Evolutionary conservation across 2,113 vertebrate species (phyloP).

Genomic region (Paracanthobrama guichenoti): DNA sequence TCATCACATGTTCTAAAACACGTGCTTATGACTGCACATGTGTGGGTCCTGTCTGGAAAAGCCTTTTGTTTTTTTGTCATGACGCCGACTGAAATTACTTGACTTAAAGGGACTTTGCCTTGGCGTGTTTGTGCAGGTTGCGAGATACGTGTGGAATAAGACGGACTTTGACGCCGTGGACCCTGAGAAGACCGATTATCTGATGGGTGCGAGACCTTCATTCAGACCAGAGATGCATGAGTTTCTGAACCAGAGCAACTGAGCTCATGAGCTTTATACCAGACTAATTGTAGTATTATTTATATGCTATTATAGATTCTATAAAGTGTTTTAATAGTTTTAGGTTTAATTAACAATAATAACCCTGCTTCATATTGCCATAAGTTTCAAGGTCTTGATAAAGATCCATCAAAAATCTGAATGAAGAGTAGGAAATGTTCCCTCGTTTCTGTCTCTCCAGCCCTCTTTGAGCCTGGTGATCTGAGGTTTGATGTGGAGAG

Average conservation of each 20-base stretch:
- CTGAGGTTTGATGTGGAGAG: constrained; percentile 71
- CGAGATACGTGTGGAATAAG: constrained; percentile 76
- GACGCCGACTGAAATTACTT: too few species aligned
- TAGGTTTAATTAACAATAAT: neutral
- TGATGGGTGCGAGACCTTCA: constrained; percentile 70
- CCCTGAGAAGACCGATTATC: constrained; percentile 74
- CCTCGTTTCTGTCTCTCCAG: constrained; percentile 53
- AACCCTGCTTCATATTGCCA: neutral
- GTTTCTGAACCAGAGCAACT: neutral
- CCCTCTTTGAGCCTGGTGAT: constrained; percentile 77
- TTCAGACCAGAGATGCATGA: neutral
- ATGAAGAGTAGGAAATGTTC: neutral
- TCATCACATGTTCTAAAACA: too few species aligned
- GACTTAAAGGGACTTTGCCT: too few species aligned
- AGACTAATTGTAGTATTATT: neutral
- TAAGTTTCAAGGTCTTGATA: neutral
- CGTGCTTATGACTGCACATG: too few species aligned
- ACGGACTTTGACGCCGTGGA: constrained; percentile 71
- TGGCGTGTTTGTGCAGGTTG: constrained; percentile 63
- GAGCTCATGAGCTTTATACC: neutral
- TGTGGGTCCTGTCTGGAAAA: too few species aligned
- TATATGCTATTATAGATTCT: neutral
- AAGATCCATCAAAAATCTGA: neutral
- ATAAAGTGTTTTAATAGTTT: neutral
- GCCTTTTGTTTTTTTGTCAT: too few species aligned